Evolutionary conservation across 2,888 invertebrate species (phyloP).

Genomic region (Notodonta dromedarius): DNA sequence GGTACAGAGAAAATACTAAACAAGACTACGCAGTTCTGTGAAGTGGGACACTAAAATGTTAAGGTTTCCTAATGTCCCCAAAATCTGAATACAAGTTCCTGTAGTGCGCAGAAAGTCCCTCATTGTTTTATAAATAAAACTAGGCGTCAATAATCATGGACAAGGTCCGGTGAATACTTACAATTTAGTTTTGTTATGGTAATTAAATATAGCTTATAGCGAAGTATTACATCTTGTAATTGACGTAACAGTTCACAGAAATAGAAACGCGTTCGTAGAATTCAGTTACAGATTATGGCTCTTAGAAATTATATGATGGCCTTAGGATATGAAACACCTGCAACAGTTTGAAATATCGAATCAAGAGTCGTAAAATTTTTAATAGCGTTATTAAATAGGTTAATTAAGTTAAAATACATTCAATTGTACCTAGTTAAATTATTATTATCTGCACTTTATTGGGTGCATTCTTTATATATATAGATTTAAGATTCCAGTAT

Average conservation of each 20-base stretch:
- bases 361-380: too few relatives aligned
- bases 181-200: constrained; percentile 31
- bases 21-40: too few relatives aligned
- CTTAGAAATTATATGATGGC: background rate
- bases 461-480: too few relatives aligned
- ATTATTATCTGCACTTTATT: too few relatives aligned
- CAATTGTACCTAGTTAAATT: too few relatives aligned
- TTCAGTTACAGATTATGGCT: background rate
- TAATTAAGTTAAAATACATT: too few relatives aligned
- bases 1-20: too few relatives aligned
- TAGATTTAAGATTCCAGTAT: background rate
- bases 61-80: background rate
- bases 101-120: constrained; percentile 41
- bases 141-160: constrained; percentile 38
- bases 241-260: background rate
- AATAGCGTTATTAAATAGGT: too few relatives aligned
- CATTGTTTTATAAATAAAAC: constrained; percentile 45
- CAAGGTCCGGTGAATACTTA: constrained; percentile 40
- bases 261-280: background rate
- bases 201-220: constrained; percentile 18
- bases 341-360: too few relatives aligned
- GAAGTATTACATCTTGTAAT: constrained; percentile 8
- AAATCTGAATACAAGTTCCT: constrained; percentile 20
- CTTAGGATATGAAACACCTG: background rate
- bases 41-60: background rate